Evolutionary conservation across 2,113 vertebrate genomes (phyloP).

Genomic region (Chaetodon auriga): DNA sequence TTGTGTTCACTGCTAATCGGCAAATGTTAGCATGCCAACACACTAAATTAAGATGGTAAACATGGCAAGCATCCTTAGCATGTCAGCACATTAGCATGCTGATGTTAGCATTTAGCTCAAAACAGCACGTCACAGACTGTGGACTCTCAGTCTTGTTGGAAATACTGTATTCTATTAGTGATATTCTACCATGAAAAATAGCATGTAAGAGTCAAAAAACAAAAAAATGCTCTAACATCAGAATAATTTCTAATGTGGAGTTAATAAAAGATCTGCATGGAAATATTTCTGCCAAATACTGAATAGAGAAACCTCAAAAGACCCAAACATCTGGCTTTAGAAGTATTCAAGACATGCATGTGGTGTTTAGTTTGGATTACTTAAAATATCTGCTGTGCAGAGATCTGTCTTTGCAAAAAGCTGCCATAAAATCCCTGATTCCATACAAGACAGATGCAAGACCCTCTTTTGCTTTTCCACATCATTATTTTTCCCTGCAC

Average conservation of each 20-base stretch:
- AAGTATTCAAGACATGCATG: conserved; percentile 18
- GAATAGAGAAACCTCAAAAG: conserved; percentile 13
- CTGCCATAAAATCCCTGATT: conserved; percentile 25
- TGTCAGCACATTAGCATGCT: no score
- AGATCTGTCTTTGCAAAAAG: conserved; percentile 24
- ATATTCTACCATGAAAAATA: background rate
- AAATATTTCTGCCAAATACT: background rate
- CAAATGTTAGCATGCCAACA: no score
- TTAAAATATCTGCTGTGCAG: conserved; percentile 9
- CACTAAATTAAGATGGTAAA: no score
- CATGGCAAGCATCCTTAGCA: no score
- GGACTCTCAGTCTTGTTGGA: background rate
- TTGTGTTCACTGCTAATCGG: no score
- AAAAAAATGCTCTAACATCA: background rate
- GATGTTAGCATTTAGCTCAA: no score
- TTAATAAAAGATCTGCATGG: background rate
- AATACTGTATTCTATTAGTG: background rate
- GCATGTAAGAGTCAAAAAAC: background rate
- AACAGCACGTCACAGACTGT: no score
- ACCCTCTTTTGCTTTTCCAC: conserved; percentile 27
- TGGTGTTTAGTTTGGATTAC: conserved; percentile 50
- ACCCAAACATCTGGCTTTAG: conserved; percentile 22
- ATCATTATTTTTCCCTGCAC: background rate
- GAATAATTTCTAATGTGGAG: background rate
- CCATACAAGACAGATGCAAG: conserved; percentile 29